phyloP scores from a whole-genome alignment of 2,888 invertebrate genomes.

The Cybosia mesomella region DNA sequence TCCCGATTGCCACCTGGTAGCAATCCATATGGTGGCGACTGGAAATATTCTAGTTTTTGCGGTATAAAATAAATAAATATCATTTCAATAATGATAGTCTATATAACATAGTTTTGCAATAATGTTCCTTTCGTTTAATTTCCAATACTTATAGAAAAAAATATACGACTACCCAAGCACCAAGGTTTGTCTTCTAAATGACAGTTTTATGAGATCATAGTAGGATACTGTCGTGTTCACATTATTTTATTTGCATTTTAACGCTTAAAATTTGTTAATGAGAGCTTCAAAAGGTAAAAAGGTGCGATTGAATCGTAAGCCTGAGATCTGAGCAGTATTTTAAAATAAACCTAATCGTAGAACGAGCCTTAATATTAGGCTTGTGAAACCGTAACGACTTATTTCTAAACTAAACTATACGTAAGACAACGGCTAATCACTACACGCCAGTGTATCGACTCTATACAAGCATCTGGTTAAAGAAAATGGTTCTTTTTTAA shows the following conservation, averaged over 20 bases:
- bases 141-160: conserved; percentile 46
- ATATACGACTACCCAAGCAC: conserved; percentile 73
- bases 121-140: conserved; percentile 32
- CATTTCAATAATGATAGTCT: conserved; percentile 26
- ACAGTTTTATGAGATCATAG: conserved; percentile 73
- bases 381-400: conserved; percentile 58
- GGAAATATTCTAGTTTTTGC: conserved; percentile 11
- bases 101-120: conserved; percentile 21
- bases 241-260: conserved; percentile 36
- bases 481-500: neutral
- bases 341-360: conserved; percentile 44
- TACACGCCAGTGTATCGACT: conserved; percentile 23
- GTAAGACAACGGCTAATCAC: conserved; percentile 42
- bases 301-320: conserved; percentile 29
- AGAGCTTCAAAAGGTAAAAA: conserved; percentile 46
- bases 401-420: conserved; percentile 56
- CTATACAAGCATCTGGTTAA: neutral
- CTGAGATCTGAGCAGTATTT: conserved; percentile 58
- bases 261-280: conserved; percentile 26
- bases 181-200: conserved; percentile 59
- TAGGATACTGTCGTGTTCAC: conserved; percentile 63
- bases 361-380: conserved; percentile 39
- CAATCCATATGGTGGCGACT: neutral
- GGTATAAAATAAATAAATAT: conserved; percentile 21
- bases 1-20: neutral